Conservation (phyloP, 2,888 invertebrate genomes). For the Drosophila mercatorum region DNA sequence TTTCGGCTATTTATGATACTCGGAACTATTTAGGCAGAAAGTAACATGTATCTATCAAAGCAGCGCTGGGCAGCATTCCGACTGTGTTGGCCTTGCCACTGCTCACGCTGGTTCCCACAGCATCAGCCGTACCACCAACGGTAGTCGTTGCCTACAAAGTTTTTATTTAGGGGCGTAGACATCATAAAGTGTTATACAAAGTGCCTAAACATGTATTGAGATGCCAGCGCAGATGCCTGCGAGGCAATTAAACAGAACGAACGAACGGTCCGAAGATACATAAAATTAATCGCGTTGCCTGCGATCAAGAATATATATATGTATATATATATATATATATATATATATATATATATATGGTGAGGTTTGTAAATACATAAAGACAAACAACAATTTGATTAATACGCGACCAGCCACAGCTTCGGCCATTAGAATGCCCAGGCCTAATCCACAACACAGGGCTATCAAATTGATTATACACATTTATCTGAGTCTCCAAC, state of each 20-base stretch:
- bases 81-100: constrained; percentile 24
- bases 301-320: constrained; percentile 41
- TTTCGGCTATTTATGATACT: constrained; percentile 24
- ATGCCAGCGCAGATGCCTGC: constrained; percentile 64
- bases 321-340: not conserved
- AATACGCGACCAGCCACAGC: constrained; percentile 53
- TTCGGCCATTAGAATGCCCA: constrained; percentile 60
- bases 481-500: constrained; percentile 69
- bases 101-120: constrained; percentile 49
- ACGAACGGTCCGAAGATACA: constrained; percentile 58
- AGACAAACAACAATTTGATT: constrained; percentile 73
- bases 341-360: not conserved
- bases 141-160: constrained; percentile 51
- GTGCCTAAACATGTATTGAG: constrained; percentile 78
- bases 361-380: constrained; percentile 10
- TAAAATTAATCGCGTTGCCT: constrained; percentile 68
- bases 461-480: constrained; percentile 81
- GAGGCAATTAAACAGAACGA: constrained; percentile 72
- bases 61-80: constrained; percentile 4
- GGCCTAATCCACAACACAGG: constrained; percentile 36
- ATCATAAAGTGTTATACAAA: constrained; percentile 77
- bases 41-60: constrained; percentile 23
- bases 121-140: constrained; percentile 34
- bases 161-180: constrained; percentile 61
- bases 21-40: constrained; percentile 25